Evolutionary conservation across 2,888 invertebrate genomes (phyloP), one percentile per base, ranked within the genome.

Genomic region (Plemyria rubiginata): DNA sequence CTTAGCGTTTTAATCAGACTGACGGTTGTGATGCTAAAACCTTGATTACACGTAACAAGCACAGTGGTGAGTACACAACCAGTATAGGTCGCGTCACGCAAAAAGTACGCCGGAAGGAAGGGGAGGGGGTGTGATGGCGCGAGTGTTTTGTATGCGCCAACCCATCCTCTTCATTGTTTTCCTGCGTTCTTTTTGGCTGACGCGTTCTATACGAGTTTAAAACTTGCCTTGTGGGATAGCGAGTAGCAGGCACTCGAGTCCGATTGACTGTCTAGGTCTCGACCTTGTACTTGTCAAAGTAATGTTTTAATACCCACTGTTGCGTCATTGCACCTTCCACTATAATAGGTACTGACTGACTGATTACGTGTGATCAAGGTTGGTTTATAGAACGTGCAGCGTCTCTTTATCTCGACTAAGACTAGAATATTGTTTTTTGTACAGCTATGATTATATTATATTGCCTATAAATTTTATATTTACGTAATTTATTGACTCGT

Each of bases 401-500:
- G 28, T 77, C 70, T 75, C 73, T 75, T 72, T 69, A 67, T 55
- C 71, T 46, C 52, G 51, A 55, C 32, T 75, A 74, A 71, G 74
- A 63, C 72, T 76, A 73, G 64, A 60, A 73, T 62, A 60, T 75
- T 75, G 76, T 85, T 84, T 82, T 75, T 83, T 86, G 91, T 91
- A 91, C 88, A 91, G 90, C 82, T 87, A 80, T 85, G 75, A 79
- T 81, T 84, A 61, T 62, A 66, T 66, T 76, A 76, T 79, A 82
- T 84, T 83, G 86, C 85, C 88, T 91, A 90, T 90, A 90, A 60
- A 64, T 60, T 57, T 90, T 90, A 90, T 92, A 87, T 88, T 90
- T 90, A 90, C 90, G 88, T 92, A 92, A 92, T 85, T 92, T 92
- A 92, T 92, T 92, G 83, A 87, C 80, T 78, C 81, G 75, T 87